A percentile compares a stretch with the other conserved stretches of the same genome.
These are phyloP conservation scores for Pogonocichla stellata DNA, from an alignment of 2,113 vertebrate genomes.

Conservation along the genomic window DNA sequence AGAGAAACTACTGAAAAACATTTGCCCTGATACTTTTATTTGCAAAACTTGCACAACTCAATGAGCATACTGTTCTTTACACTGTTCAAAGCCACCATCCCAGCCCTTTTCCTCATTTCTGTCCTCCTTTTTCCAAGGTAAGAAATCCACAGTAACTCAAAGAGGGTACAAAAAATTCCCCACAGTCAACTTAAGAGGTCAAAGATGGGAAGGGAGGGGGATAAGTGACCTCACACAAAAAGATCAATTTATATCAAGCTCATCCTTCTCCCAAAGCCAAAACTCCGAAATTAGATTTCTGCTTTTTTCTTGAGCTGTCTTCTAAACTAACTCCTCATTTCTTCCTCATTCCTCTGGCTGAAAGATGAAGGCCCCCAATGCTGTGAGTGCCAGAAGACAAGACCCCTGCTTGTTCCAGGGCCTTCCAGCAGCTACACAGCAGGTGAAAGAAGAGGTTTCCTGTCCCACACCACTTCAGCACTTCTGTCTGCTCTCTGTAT, in stretches of 20 bases:
- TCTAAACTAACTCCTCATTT: not conserved
- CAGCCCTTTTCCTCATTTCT: not conserved
- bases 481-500: not conserved
- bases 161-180: not conserved
- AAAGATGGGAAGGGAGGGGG: not conserved
- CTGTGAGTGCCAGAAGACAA: not conserved
- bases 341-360: not conserved
- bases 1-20: not conserved
- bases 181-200: not conserved
- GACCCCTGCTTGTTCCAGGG: not conserved
- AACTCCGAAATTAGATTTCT: not conserved
- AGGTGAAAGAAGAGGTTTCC: not conserved
- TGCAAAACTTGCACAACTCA: not conserved
- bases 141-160: not conserved
- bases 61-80: not conserved
- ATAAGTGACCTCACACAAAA: not conserved
- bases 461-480: not conserved
- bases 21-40: not conserved
- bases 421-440: not conserved
- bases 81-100: not conserved
- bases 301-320: not conserved
- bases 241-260: not conserved
- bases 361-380: not conserved
- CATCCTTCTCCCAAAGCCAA: not conserved
- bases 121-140: not conserved